phyloP scores from a whole-genome alignment of 2,113 vertebrate genomes.

The Leucopsar rothschildi region DNA sequence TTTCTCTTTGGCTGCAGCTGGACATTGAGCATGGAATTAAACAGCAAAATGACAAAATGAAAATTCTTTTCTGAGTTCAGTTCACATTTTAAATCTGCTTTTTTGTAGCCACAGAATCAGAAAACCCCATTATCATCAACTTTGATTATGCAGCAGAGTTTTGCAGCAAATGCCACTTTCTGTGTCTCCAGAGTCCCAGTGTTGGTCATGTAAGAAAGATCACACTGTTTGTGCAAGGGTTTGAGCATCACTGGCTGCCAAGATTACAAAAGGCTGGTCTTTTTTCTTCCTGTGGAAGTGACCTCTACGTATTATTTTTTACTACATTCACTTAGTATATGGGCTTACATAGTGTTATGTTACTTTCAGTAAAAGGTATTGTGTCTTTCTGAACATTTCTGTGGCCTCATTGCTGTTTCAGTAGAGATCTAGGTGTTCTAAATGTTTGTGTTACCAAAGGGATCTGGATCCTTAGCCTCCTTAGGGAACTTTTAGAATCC shows the following conservation, averaged over 20 bases:
- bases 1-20: background rate
- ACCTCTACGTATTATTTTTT: rapidly evolving
- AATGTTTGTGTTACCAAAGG: background rate
- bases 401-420: background rate
- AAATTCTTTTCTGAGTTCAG: background rate
- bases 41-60: background rate
- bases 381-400: background rate
- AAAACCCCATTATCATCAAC: background rate
- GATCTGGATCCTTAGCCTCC: background rate
- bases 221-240: background rate
- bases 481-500: background rate
- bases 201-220: background rate
- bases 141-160: background rate
- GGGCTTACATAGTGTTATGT: background rate
- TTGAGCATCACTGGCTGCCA: background rate
- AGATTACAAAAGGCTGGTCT: background rate
- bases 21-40: background rate
- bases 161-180: background rate
- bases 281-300: background rate
- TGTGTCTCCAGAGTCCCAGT: background rate
- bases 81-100: background rate
- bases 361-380: background rate
- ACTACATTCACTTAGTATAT: background rate
- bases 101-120: background rate
- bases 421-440: background rate